phyloP scores from a whole-genome alignment of 2,113 vertebrate species.

The Amphiprion ocellaris region DNA sequence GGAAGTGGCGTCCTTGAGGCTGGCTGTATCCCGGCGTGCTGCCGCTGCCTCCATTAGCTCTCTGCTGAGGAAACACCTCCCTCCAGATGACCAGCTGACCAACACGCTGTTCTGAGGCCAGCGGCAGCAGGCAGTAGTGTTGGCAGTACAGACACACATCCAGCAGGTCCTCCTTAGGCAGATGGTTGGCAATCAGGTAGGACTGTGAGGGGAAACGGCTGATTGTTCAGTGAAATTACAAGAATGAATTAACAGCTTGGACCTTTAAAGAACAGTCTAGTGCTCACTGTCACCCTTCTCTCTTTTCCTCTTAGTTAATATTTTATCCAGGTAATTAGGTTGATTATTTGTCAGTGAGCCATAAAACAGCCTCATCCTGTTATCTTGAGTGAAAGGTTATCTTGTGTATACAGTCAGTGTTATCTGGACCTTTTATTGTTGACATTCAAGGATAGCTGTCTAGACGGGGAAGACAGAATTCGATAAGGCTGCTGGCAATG shows the following conservation, averaged over 20 bases:
- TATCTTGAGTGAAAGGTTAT: conserved; percentile 14
- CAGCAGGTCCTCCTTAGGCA: conserved; percentile 93
- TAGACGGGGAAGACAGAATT: conserved; percentile 6
- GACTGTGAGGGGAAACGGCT: conserved; percentile 79
- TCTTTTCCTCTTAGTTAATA: not conserved
- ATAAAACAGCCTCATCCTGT: not conserved
- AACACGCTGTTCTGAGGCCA: conserved; percentile 89
- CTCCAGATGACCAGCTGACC: conserved; percentile 95
- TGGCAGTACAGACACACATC: conserved; percentile 92
- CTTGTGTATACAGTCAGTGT: not conserved
- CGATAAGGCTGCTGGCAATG: not conserved
- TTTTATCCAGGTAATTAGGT: not conserved
- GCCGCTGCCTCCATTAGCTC: conserved; percentile 2
- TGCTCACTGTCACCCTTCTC: not conserved
- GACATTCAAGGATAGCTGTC: conserved; percentile 1
- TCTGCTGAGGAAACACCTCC: conserved; percentile 91
- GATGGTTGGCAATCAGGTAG: conserved; percentile 93
- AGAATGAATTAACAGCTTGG: too few species aligned
- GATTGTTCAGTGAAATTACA: too few species aligned
- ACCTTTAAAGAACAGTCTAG: not conserved
- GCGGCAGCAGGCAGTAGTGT: conserved; percentile 90
- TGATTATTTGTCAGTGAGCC: conserved; percentile 11
- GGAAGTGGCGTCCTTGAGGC: conserved; percentile 90
- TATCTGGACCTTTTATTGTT: not conserved
- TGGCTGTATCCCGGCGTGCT: conserved; percentile 79